A percentile compares a stretch with the other conserved stretches of the same genome.
Evolutionary conservation across 2,113 vertebrate species (phyloP).

Genomic region (Trichechus manatus): DNA sequence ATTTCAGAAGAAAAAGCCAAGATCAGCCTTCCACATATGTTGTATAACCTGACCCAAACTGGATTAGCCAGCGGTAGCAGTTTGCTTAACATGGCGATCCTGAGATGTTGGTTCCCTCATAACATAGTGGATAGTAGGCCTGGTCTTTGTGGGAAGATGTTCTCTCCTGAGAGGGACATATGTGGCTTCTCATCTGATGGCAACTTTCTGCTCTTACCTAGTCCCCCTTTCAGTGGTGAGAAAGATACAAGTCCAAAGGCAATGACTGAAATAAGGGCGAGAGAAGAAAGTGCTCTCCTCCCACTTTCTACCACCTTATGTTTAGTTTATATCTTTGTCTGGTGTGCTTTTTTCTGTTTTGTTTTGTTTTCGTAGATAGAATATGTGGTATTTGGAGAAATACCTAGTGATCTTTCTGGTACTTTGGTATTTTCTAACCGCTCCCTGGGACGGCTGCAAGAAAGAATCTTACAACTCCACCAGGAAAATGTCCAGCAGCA

Average conservation of each 20-base stretch:
- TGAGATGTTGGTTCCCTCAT: background rate
- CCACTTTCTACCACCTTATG: background rate
- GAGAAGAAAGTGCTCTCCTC: background rate
- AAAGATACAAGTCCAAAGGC: background rate
- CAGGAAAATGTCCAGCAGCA: conserved; percentile 90
- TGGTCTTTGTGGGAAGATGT: background rate
- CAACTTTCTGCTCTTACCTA: background rate
- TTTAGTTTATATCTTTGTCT: conserved; percentile 6
- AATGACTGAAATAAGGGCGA: background rate
- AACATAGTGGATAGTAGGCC: background rate
- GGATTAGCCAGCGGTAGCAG: background rate
- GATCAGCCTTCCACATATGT: background rate
- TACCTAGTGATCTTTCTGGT: conserved; percentile 89
- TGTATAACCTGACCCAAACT: background rate
- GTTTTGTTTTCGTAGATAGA: conserved; percentile 89
- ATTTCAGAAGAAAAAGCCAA: background rate
- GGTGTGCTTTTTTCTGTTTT: background rate
- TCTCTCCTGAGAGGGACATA: background rate
- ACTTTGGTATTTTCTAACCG: conserved; percentile 90
- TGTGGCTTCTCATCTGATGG: background rate
- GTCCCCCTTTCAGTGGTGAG: background rate
- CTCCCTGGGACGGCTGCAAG: conserved; percentile 88
- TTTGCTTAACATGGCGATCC: background rate
- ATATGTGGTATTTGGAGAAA: conserved; percentile 85
- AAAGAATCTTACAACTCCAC: conserved; percentile 89